Evolutionary conservation across 2,113 vertebrate species (phyloP).

Genomic region (Sylvilagus bachmani): DNA sequence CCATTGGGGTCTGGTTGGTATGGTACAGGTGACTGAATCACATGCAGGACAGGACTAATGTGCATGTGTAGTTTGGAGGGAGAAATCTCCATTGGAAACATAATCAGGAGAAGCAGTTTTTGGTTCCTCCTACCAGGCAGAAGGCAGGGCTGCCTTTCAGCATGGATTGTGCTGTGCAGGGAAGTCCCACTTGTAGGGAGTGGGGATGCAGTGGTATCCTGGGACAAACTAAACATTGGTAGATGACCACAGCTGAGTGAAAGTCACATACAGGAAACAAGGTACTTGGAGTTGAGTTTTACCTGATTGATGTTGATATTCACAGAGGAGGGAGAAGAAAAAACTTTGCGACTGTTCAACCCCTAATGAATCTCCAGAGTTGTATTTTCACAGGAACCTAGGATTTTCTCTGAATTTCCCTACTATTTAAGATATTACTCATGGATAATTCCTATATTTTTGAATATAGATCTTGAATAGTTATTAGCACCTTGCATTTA

Average conservation of each 20-base stretch:
- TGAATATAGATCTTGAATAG: slow-evolving; percentile 11
- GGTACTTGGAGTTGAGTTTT: not conserved
- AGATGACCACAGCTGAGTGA: not conserved
- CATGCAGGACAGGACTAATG: not conserved
- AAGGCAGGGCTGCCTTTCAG: not conserved
- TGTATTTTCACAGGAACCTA: slow-evolving; percentile 11
- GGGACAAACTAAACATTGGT: not conserved
- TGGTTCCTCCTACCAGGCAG: rapidly evolving
- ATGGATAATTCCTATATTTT: not conserved
- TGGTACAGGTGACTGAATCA: not conserved
- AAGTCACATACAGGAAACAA: not conserved
- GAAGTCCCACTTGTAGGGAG: not conserved
- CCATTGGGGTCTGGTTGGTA: not conserved
- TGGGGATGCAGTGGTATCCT: not conserved
- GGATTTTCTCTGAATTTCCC: slow-evolving; percentile 32
- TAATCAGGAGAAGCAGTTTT: not conserved
- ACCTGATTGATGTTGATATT: not conserved
- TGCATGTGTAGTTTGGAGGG: not conserved
- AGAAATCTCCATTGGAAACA: rapidly evolving
- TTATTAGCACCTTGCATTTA: slow-evolving; percentile 27
- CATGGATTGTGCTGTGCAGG: rapidly evolving
- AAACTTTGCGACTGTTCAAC: not conserved
- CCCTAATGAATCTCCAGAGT: not conserved
- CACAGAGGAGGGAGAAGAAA: not conserved
- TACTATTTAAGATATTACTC: slow-evolving; percentile 45